phyloP scores from a whole-genome alignment of 2,888 invertebrate genomes.

The Hermaeophaga mercurialis region DNA sequence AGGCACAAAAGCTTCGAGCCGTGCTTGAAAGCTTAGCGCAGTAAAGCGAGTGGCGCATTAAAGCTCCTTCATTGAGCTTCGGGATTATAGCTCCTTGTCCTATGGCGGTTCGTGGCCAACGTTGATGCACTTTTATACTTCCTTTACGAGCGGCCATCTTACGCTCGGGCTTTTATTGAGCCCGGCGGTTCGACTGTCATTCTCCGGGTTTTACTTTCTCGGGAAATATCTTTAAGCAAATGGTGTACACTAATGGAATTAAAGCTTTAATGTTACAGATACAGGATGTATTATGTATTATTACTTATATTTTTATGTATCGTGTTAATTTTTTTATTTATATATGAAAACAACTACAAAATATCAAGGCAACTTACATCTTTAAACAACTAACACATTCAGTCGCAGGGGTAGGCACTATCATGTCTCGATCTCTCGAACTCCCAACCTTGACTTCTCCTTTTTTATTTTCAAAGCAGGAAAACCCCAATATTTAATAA shows the following conservation, averaged over 20 bases:
- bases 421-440: no score
- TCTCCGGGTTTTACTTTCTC: constrained; percentile 32
- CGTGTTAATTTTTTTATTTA: background rate
- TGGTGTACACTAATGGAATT: constrained; percentile 33
- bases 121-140: constrained; percentile 52
- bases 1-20: constrained; percentile 48
- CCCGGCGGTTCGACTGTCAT: constrained; percentile 36
- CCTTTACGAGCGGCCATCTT: constrained; percentile 55
- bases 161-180: constrained; percentile 44
- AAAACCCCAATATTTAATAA: no score
- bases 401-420: no score
- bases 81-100: constrained; percentile 54
- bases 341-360: background rate
- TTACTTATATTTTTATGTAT: no score
- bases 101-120: constrained; percentile 50
- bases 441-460: no score
- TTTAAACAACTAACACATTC: no score
- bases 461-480: no score
- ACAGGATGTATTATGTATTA: no score
- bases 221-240: constrained; percentile 35
- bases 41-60: constrained; percentile 54
- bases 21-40: constrained; percentile 53
- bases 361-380: no score
- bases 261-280: constrained; percentile 4
- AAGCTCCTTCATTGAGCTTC: constrained; percentile 53